Evolutionary conservation across 2,113 vertebrate species (phyloP), one percentile per base, ranked within the genome.

Genomic region (Microcebus lehilahytsara): DNA sequence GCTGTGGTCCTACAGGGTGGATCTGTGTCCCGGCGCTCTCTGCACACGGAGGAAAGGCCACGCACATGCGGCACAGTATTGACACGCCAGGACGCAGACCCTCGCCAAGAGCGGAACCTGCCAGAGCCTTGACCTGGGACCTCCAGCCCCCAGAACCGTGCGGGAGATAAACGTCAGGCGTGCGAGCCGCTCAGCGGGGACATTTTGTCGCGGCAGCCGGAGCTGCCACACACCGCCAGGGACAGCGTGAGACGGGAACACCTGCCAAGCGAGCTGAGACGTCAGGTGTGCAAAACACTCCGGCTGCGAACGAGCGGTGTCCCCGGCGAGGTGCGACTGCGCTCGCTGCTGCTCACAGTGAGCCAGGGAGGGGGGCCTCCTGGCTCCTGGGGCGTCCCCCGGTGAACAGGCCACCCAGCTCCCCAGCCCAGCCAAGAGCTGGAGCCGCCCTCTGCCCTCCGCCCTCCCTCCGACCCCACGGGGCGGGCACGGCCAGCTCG

Each of bases 41-140:
- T 23, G 9, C 10, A 23, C 37, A 6, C 22, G 19, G 23, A 20
- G 56, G 56, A 58, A 0, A 22, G 56, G 0, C 56, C 0, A 1
- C 0, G 1, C 0, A 1, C 0, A 1, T 6, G 5, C 32, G 74
- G 69, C 9, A 0, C 5, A 23, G 79, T 3, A 3, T 20, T n/a
- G 9, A 17, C 0, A 4, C 14, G 3, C 4, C 30, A 67, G n/a
- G 34, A 53, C 40, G 53, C 1, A 0, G 17, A 1, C 30, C 49
- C 9, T 64, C 14, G 4, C 60, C n/a, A 42, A n/a, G 27, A 42
- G 51, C 64, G 1, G 0, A 14, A 0, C 37, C 49, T 14, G 42
- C 3, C 1, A 0, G 40, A 3, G 8, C 74, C 3, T 0, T 27
- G 14, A 2, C 2, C 74, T 49, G 56, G n/a, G 5, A 46, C 30